phyloP scores from a whole-genome alignment of 2,888 invertebrate genomes.

The Auanema freiburgensis region DNA sequence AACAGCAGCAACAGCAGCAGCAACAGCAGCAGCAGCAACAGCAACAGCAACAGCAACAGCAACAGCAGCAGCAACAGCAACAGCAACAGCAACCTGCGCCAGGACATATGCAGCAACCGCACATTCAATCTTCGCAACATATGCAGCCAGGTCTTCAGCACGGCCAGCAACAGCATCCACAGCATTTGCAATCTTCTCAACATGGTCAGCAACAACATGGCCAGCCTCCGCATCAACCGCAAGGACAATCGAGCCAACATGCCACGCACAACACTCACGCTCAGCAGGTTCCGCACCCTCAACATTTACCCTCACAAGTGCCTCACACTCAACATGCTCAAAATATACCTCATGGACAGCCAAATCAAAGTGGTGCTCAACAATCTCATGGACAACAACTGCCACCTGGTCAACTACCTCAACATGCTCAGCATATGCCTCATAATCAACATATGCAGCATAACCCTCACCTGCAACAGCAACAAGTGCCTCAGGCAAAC shows the following conservation, averaged over 20 bases:
- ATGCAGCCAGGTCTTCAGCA: conserved; percentile 1
- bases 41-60: conserved; percentile 17
- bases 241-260: conserved; percentile 8
- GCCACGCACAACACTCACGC: not conserved
- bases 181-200: conserved; percentile 12
- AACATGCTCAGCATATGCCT: conserved; percentile 8
- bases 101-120: conserved; percentile 14
- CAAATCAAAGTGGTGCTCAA: no score
- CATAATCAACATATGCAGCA: conserved; percentile 9
- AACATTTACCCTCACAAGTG: conserved; percentile 3
- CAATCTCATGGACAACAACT: not conserved
- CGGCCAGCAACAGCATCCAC: conserved; percentile 11
- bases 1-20: conserved; percentile 15
- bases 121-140: conserved; percentile 7
- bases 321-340: not conserved
- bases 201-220: conserved; percentile 5
- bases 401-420: conserved; percentile 8
- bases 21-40: conserved; percentile 12
- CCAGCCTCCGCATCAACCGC: conserved; percentile 9
- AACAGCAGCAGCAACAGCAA: conserved; percentile 16
- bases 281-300: conserved; percentile 3
- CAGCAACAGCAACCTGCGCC: conserved; percentile 20
- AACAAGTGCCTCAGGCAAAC: conserved; percentile 15
- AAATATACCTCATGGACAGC: not conserved
- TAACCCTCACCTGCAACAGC: conserved; percentile 18